Evolutionary conservation across 2,797 vertebrate species (phyloP).

Genomic region (Corythornis leucogaster): DNA sequence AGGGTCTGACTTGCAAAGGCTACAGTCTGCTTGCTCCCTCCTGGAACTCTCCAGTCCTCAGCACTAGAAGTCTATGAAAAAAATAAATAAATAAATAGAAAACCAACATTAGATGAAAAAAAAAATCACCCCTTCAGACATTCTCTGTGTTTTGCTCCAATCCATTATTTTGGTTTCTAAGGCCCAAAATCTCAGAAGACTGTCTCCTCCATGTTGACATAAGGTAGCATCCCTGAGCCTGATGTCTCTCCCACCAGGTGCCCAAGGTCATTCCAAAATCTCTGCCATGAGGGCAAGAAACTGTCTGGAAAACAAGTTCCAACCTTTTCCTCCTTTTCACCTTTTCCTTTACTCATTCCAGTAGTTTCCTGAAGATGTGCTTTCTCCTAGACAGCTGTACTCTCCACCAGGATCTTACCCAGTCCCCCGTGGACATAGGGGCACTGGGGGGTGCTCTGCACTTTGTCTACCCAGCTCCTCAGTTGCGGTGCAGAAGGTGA

Average conservation of each 20-base stretch:
- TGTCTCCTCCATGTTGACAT: neutral
- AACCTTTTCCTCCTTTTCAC: neutral
- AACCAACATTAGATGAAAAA: neutral
- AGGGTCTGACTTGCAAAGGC: neutral
- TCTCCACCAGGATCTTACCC: neutral
- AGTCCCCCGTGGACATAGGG: fast-evolving
- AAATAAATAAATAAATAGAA: neutral
- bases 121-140: neutral
- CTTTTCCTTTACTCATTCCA: neutral
- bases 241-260: fast-evolving
- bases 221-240: too few species aligned
- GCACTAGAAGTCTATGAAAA: neutral
- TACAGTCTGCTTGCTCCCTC: neutral
- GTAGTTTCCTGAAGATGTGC: neutral
- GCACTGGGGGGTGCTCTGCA: neutral
- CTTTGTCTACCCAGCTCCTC: neutral
- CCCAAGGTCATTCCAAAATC: neutral
- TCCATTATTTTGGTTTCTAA: neutral
- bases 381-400: neutral
- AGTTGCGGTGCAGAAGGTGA: neutral
- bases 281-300: neutral
- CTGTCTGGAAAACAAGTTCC: fast-evolving
- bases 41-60: neutral
- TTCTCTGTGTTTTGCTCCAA: neutral
- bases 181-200: neutral